Conservation (phyloP, 2,797 vertebrate species). For the Scomberomorus guttatus region DNA sequence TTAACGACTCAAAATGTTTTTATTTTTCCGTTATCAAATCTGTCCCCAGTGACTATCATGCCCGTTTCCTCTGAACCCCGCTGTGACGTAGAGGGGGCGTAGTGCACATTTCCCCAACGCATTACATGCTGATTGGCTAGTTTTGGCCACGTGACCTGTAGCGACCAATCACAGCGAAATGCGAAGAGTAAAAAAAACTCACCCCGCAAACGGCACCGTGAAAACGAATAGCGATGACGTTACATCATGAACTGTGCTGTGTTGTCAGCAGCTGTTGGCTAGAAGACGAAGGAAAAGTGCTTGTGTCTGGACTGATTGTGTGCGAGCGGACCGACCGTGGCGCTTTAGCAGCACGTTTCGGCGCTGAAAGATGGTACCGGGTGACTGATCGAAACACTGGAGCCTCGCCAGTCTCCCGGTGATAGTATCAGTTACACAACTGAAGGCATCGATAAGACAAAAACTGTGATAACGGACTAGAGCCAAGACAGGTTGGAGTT, state of each 20-base stretch:
- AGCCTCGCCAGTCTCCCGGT: conserved; percentile 33
- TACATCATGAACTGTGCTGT: conserved; percentile 67
- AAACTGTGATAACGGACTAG: conserved; percentile 67
- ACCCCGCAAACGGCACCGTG: conserved; percentile 19
- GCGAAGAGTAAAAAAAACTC: conserved; percentile 47
- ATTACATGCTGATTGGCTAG: conserved; percentile 53
- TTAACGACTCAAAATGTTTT: too few relatives aligned
- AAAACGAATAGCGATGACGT: conserved; percentile 73
- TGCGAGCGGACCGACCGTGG: conserved; percentile 2
- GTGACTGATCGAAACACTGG: conserved; percentile 26
- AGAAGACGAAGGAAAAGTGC: conserved; percentile 69
- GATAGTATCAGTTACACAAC: conserved; percentile 56
- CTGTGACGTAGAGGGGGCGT: conserved; percentile 71
- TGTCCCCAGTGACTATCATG: conserved; percentile 23
- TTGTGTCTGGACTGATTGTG: conserved; percentile 14
- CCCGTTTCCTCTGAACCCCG: conserved; percentile 2
- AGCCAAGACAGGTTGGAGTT: conserved; percentile 68
- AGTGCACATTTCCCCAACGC: conserved; percentile 30
- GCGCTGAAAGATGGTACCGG: conserved; percentile 7
- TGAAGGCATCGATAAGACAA: conserved; percentile 58
- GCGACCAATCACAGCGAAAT: conserved; percentile 64
- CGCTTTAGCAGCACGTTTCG: background rate
- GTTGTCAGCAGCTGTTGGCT: conserved; percentile 84
- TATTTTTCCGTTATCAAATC: background rate
- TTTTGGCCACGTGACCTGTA: conserved; percentile 38